These are phyloP conservation scores for Sylvilagus bachmani DNA, from an alignment of 2,113 vertebrate genomes.

Conservation along the genomic window DNA sequence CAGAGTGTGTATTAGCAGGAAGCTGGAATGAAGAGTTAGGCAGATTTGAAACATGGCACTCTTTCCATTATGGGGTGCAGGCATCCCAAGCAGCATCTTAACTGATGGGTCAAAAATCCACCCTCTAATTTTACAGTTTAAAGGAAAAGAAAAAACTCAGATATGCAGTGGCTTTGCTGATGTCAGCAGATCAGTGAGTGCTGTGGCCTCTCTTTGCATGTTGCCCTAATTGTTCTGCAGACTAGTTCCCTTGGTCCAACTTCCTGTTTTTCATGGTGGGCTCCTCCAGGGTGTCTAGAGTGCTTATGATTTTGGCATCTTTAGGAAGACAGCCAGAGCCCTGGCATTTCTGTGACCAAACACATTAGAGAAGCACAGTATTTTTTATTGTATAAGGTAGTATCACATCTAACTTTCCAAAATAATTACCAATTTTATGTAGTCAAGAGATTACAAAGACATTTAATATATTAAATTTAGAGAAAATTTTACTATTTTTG, in stretches of 20 bases:
- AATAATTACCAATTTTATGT: background rate
- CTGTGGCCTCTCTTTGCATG: background rate
- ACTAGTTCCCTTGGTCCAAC: background rate
- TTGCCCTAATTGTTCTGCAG: background rate
- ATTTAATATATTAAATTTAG: background rate
- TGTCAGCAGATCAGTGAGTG: background rate
- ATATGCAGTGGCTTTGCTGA: background rate
- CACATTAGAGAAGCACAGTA: background rate
- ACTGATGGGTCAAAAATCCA: background rate
- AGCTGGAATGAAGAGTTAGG: too few relatives aligned
- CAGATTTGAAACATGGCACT: too few relatives aligned
- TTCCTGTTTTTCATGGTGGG: background rate
- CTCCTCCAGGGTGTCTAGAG: too few relatives aligned
- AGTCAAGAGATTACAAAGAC: background rate
- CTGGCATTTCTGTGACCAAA: background rate
- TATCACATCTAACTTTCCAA: background rate
- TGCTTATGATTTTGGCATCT: background rate
- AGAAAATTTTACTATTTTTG: background rate
- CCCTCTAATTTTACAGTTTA: background rate
- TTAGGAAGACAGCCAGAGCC: background rate
- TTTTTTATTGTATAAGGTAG: background rate
- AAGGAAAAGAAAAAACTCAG: background rate
- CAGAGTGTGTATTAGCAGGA: too few relatives aligned
- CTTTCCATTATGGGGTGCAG: too few relatives aligned
- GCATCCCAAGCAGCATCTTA: too few relatives aligned